Conservation (phyloP, 2,888 invertebrate genomes). For the Andrena trimmerana region DNA sequence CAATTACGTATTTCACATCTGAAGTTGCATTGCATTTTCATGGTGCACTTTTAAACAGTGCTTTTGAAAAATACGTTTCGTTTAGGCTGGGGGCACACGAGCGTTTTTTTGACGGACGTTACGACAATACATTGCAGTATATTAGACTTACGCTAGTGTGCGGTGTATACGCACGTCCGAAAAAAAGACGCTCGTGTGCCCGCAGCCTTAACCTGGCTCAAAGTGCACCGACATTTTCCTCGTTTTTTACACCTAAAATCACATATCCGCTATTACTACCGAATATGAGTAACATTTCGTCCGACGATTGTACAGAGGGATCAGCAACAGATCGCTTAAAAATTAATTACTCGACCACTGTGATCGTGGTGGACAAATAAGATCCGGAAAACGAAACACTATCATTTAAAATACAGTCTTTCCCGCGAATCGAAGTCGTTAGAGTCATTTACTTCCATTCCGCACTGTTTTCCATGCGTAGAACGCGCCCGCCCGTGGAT, state of each 20-base stretch:
- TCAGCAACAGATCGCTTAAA: slow-evolving; percentile 38
- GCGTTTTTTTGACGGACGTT: too few relatives aligned
- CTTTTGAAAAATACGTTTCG: not conserved
- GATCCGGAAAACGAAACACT: slow-evolving; percentile 21
- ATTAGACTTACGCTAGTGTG: too few relatives aligned
- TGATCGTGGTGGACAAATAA: slow-evolving; percentile 13
- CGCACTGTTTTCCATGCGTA: not conserved
- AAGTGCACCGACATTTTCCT: slow-evolving; percentile 23
- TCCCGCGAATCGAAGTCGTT: slow-evolving; percentile 22
- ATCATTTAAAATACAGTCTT: slow-evolving; percentile 49
- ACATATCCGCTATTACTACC: slow-evolving; percentile 49
- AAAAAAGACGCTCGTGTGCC: too few relatives aligned
- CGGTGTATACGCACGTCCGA: too few relatives aligned
- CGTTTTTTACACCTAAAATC: slow-evolving; percentile 53
- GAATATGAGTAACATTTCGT: slow-evolving; percentile 49
- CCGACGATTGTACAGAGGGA: slow-evolving; percentile 28
- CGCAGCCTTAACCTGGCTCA: slow-evolving; percentile 18
- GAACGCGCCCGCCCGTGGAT: slow-evolving; percentile 24
- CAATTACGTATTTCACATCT: not conserved
- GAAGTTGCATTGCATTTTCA: slow-evolving; percentile 10
- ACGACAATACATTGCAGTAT: too few relatives aligned
- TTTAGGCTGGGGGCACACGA: not conserved
- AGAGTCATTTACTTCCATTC: slow-evolving; percentile 25
- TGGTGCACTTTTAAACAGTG: not conserved
- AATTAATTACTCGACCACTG: slow-evolving; percentile 45